phyloP scores from a whole-genome alignment of 2,113 vertebrate species.

The Centropus bengalensis region DNA sequence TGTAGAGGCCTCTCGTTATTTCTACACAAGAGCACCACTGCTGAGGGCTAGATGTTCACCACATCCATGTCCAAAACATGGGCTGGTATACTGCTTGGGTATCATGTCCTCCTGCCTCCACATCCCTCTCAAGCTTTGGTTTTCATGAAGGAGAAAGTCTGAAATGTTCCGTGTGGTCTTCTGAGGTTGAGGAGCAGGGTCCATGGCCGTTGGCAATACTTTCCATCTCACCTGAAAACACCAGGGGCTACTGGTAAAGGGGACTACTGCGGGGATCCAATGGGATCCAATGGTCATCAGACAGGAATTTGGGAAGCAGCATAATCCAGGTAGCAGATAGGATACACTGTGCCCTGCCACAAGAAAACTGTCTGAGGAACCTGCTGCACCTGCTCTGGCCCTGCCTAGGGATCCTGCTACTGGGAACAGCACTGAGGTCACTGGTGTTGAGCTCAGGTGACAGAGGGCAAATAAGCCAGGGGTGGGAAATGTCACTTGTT shows the following conservation, averaged over 20 bases:
- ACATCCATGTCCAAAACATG: not conserved
- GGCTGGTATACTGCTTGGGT: not conserved
- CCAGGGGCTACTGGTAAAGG: too few species aligned
- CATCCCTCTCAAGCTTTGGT: not conserved
- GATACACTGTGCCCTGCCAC: not conserved
- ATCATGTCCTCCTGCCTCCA: not conserved
- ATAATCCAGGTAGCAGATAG: not conserved
- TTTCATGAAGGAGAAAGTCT: not conserved
- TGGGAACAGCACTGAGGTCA: not conserved
- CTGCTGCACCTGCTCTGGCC: not conserved
- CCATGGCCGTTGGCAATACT: rapidly evolving
- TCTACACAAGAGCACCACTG: not conserved
- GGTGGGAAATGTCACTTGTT: not conserved
- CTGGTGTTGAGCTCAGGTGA: not conserved
- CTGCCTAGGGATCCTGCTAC: not conserved
- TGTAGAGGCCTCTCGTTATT: not conserved
- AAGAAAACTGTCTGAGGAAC: not conserved
- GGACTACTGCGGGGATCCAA: too few species aligned
- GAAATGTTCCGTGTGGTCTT: not conserved
- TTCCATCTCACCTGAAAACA: rapidly evolving
- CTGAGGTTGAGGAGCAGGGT: not conserved
- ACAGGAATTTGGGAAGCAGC: rapidly evolving
- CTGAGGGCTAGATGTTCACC: not conserved
- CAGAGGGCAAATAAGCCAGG: not conserved
- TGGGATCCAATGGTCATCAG: not conserved